These are phyloP conservation scores for Macaria notata DNA, from an alignment of 2,888 invertebrate species.

Conservation along the genomic window DNA sequence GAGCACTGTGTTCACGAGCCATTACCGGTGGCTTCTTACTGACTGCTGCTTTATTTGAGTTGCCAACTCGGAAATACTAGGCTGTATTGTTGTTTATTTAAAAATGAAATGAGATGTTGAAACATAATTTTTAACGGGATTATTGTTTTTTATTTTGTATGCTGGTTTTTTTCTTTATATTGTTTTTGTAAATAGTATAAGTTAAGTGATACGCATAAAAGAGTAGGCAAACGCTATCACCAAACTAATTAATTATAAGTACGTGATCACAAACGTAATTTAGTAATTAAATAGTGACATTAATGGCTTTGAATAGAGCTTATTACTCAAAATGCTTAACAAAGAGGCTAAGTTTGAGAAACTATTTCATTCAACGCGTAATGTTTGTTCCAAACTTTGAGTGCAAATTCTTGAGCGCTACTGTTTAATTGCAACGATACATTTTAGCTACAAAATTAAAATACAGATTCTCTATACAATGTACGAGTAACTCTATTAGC, in stretches of 20 bases:
- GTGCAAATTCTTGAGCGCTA: conserved; percentile 44
- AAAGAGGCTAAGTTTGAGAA: conserved; percentile 45
- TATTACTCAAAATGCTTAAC: conserved; percentile 48
- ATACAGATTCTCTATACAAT: no score
- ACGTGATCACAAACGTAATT: conserved; percentile 16
- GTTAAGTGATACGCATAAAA: no score
- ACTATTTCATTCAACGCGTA: conserved; percentile 54
- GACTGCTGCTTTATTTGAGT: not conserved
- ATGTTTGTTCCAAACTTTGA: conserved; percentile 48
- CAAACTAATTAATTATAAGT: no score
- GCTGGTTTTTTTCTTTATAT: no score
- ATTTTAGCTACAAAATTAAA: conserved; percentile 34
- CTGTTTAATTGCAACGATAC: conserved; percentile 42
- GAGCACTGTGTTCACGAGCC: conserved; percentile 10
- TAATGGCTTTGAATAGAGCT: conserved; percentile 45
- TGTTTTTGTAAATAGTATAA: no score
- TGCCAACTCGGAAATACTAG: not conserved
- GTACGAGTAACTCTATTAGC: conserved; percentile 3
- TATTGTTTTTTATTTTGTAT: no score
- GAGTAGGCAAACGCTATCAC: no score
- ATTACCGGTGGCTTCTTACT: conserved; percentile 6
- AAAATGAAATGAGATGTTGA: no score
- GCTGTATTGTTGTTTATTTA: no score
- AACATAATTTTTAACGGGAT: no score
- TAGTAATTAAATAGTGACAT: conserved; percentile 35